A percentile compares a stretch with the other conserved stretches of the same genome.
phyloP scores from a whole-genome alignment of 2,797 vertebrate species.

The Centropyge bicolor region DNA sequence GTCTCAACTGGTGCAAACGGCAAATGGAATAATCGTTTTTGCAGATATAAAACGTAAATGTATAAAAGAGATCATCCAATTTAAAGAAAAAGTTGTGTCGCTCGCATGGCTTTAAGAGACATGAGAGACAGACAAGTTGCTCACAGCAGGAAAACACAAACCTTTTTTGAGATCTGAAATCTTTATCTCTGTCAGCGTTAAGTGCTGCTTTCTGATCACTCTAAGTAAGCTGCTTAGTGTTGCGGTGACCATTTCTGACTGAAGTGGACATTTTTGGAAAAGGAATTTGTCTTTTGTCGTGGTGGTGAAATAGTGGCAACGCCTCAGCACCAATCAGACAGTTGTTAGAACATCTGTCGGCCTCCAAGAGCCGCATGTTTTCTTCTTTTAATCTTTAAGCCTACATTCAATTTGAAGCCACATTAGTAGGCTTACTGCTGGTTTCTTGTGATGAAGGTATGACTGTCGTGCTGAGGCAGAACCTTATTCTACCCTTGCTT shows the following conservation, averaged over 20 bases:
- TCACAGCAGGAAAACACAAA: neutral
- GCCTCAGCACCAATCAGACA: neutral
- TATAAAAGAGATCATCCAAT: neutral
- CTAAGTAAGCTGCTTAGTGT: neutral
- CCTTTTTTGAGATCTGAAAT: neutral
- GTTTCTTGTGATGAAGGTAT: neutral
- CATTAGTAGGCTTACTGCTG: neutral
- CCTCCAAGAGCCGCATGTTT: neutral
- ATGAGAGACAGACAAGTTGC: neutral
- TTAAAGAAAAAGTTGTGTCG: neutral
- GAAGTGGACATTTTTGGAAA: constrained; percentile 17
- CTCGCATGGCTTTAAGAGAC: neutral
- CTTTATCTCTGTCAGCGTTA: neutral
- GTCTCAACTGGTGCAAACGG: neutral
- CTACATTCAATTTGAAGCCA: neutral
- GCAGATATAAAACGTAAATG: neutral
- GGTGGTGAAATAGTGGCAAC: constrained; percentile 12
- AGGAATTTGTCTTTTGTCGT: constrained; percentile 9
- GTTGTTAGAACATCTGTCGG: constrained; percentile 6
- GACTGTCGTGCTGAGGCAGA: neutral
- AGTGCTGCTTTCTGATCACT: neutral
- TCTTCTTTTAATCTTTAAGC: neutral
- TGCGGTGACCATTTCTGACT: constrained; percentile 22
- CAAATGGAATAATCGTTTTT: no score
- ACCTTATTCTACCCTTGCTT: neutral